A percentile compares a stretch with the other conserved stretches of the same genome.
Conservation (phyloP, 2,888 invertebrate genomes). For the Drosophila setosimentum region DNA sequence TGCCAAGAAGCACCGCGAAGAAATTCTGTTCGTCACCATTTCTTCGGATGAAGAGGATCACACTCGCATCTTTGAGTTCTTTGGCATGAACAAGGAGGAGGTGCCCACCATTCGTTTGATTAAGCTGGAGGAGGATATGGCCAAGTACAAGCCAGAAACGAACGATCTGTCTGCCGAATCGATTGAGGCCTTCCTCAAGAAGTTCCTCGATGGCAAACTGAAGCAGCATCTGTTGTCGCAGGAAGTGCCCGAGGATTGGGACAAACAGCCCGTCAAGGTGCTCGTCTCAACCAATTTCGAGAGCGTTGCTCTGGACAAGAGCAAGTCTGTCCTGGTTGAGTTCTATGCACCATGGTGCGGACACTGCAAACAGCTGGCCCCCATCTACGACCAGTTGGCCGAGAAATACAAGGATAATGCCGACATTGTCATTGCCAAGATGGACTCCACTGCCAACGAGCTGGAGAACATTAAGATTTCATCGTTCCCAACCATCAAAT, state of each 20-base stretch:
- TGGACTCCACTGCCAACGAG: conserved; percentile 99
- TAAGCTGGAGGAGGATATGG: conserved; percentile 98
- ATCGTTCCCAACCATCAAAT: conserved; percentile 97
- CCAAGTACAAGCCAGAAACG: conserved; percentile 96
- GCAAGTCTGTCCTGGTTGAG: conserved; percentile 98
- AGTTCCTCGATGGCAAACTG: conserved; percentile 95
- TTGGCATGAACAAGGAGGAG: conserved; percentile 98
- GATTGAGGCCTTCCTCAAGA: conserved; percentile 91
- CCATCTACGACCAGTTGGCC: conserved; percentile 98
- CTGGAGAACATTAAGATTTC: conserved; percentile 97
- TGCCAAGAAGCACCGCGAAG: conserved; percentile 95
- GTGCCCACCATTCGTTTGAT: conserved; percentile 96
- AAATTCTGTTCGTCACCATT: conserved; percentile 97
- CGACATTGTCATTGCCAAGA: conserved; percentile 97
- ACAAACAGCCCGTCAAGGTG: conserved; percentile 95
- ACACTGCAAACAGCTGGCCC: conserved; percentile 98
- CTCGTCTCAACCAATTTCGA: conserved; percentile 98
- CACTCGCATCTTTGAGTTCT: conserved; percentile 99
- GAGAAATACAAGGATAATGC: conserved; percentile 95
- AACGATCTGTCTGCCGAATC: conserved; percentile 81
- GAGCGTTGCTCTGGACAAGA: conserved; percentile 93
- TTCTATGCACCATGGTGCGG: conserved; percentile 99
- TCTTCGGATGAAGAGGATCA: conserved; percentile 98
- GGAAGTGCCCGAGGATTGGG: conserved; percentile 98
- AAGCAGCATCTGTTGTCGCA: conserved; percentile 98